Base-by-base conservation (phyloP, 2,113 vertebrate species). In the Odontesthes bonariensis region DNA sequence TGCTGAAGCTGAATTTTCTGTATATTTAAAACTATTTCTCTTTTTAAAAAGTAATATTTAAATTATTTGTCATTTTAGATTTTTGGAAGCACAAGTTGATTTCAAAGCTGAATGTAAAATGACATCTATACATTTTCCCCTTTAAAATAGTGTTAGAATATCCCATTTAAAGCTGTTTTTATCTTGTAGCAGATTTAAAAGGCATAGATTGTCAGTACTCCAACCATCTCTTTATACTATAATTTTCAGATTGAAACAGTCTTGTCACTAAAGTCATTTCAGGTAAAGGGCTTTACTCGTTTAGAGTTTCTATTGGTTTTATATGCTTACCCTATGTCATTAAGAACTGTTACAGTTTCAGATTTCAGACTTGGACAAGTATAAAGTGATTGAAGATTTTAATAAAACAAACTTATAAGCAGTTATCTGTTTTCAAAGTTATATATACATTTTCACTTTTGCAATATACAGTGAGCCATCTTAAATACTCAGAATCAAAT, bases 261-360 rank as follows among this genome's bases (percentile, higher is more conserved):
- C 64, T 38, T 58, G 19, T 51, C 51, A 38, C 54, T 19, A 7
- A 65, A 40, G 67, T 77, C 70, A 81, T 69, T 60, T 64, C 3
- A 73, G 70, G 66, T 78, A 33, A 3, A 67, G 27, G 42, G 70
- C 55, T 57, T 64, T n/a, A 16, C 60, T 62, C 40, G 42, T 76
- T 44, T n/a, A 46, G 44, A 75, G 58, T 85, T 55, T 85, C 44
- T 62, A 84, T 85, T 73, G 33, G 60, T 76, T 81, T 82, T 42
- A 82, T 80, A 81, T 49, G 49, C 60, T 55, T 19, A 40, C 73
- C 71, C 49, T 75, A 73, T 47, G 31, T 52, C 42, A 31, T 33
- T 72, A 35, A 73, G 19, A 52, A 62, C 40, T 35, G 19, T 31
- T 75, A 57, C 53, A 76, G 58, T 78, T 65, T 54, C 38, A 58